Conservation (phyloP, 2,888 invertebrate genomes). For the Hypsopygia costalis region DNA sequence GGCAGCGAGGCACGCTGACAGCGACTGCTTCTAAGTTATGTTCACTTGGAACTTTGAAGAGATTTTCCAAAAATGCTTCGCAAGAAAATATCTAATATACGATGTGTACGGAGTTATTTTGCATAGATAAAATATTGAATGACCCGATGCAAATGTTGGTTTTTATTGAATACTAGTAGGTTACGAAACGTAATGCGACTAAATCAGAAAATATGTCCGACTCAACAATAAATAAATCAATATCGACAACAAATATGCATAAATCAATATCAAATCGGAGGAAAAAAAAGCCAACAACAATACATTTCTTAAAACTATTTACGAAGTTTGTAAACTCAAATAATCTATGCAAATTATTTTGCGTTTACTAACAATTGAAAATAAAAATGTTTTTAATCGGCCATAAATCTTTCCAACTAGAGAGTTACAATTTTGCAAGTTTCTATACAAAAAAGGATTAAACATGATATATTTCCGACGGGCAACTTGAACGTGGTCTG, state of each 20-base stretch:
- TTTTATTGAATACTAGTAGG: neutral
- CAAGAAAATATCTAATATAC: neutral
- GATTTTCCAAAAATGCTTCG: conserved; percentile 3
- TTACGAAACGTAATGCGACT: too few species aligned
- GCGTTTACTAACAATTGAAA: too few species aligned
- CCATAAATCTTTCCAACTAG: neutral
- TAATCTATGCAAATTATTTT: too few species aligned
- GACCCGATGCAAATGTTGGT: neutral
- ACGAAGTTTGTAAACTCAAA: too few species aligned
- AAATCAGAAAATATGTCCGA: too few species aligned
- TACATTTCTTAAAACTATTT: too few species aligned
- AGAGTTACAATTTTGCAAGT: neutral
- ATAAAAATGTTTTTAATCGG: neutral
- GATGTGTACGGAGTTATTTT: neutral
- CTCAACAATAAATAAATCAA: too few species aligned
- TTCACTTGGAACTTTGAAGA: conserved; percentile 6
- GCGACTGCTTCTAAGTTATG: conserved; percentile 3
- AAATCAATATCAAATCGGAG: too few species aligned
- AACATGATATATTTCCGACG: neutral
- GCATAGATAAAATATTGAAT: conserved; percentile 1
- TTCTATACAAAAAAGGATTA: neutral
- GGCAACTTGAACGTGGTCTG: neutral
- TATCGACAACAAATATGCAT: too few species aligned
- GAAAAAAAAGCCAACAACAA: too few species aligned
- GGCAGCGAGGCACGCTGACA: neutral